Evolutionary conservation across 1,140 invertebrate genomes (phyloP).

Genomic region (Amphibalanus amphitrite): DNA sequence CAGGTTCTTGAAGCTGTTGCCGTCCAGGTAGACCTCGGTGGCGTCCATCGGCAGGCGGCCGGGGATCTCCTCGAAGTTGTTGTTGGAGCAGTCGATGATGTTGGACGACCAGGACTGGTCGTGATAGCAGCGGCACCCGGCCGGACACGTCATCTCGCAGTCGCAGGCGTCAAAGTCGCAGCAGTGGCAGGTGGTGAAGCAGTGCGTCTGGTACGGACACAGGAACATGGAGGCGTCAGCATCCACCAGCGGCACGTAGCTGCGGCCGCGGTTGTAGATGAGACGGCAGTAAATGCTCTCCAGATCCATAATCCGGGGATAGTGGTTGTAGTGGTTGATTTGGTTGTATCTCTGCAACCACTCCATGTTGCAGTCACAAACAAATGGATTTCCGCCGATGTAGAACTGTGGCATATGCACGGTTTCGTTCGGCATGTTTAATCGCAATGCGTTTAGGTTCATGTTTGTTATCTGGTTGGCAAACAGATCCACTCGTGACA

Average conservation of each 20-base stretch:
- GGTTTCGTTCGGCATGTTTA: constrained; percentile 30
- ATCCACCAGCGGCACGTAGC: constrained; percentile 29
- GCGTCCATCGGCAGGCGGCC: constrained; percentile 80
- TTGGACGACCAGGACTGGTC: constrained; percentile 84
- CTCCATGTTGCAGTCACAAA: constrained; percentile 49
- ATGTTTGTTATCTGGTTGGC: constrained; percentile 64
- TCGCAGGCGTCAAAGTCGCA: constrained; percentile 89
- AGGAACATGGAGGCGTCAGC: constrained; percentile 37
- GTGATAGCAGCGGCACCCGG: constrained; percentile 78
- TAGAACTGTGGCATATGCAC: constrained; percentile 64
- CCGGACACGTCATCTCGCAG: constrained; percentile 84
- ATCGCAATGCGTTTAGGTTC: constrained; percentile 51
- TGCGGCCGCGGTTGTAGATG: constrained; percentile 57
- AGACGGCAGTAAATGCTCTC: constrained; percentile 79
- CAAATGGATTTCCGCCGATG: constrained; percentile 68
- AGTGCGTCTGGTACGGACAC: constrained; percentile 76
- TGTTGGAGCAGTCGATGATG: constrained; percentile 68
- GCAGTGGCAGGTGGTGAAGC: constrained; percentile 83
- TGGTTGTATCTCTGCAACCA: constrained; percentile 66
- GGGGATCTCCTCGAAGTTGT: constrained; percentile 58
- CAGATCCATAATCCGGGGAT: constrained; percentile 69
- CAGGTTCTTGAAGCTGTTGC: constrained; percentile 68
- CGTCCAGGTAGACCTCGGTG: constrained; percentile 76
- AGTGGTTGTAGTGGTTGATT: constrained; percentile 43
- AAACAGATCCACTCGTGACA: constrained; percentile 65